Evolutionary conservation across 2,113 vertebrate genomes (phyloP), one percentile per base, ranked within the genome.

Genomic region (Epinephelus cyanopodus): DNA sequence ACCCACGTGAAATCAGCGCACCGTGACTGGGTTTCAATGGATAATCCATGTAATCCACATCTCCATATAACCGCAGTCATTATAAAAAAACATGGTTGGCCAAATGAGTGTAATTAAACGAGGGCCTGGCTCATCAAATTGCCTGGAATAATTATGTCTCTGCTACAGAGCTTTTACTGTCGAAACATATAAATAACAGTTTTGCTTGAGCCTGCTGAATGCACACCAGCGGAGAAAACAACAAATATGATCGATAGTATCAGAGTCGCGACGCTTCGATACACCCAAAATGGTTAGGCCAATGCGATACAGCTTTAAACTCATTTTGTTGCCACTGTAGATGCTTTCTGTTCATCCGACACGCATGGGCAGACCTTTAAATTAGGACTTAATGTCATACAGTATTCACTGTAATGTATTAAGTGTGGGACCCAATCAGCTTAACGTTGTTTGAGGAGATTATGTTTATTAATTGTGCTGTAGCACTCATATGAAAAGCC

Each of bases 41-140:
- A 68, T 87, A 87, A 91, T 88, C 85, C 77, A 77, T 71, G 42
- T 79, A 86, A 92, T 89, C 71, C 81, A 69, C 1, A 4, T 75
- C 81, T 90, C 56, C 62, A 71, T 81, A 60, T 74, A 77, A 60
- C 56, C 67, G 53, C 52, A 70, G 74, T 82, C 82, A 85, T 93
- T 89, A 83, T 73, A 62, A 72, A 83, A 83, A 88, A 87, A 87
- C 81, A 83, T 54, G 79, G 67, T 62, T 66, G 86, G 74, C 37
- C 83, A 69, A 92, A 87, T 88, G 62, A 79, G 27, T 66, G 48
- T 83, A 86, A 84, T 85, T 84, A 85, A 87, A 82, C 27, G 48
- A 77, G 3, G n/a, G 48, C 62, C 56, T 73, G 80, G 82, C 69
- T 87, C 82, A 63, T 81, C 72, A 79, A 85, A 71, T 66, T 18